A percentile compares a stretch with the other conserved stretches of the same genome.
Evolutionary conservation across 2,113 vertebrate genomes (phyloP).

Genomic region (Regulus satrapa): DNA sequence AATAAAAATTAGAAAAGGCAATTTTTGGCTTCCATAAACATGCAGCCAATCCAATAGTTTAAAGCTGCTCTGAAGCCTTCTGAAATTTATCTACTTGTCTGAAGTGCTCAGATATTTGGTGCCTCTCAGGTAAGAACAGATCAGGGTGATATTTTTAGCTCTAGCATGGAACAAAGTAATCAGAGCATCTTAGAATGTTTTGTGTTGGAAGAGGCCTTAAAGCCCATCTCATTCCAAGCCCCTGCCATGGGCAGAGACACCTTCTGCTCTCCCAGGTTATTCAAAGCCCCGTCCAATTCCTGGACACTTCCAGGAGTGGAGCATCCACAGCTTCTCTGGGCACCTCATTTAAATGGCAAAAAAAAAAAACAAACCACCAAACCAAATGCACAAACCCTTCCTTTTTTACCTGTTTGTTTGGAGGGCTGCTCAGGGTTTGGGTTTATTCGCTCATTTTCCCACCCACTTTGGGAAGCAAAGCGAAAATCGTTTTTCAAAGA

Average conservation of each 20-base stretch:
- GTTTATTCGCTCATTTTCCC: neutral
- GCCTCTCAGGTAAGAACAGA: neutral
- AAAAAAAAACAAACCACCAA: no score
- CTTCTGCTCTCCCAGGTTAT: neutral
- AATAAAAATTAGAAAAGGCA: fast-evolving
- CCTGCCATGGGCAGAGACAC: neutral
- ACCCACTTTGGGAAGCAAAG: neutral
- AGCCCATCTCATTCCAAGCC: neutral
- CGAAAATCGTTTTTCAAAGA: neutral
- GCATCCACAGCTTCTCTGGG: neutral
- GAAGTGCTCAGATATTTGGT: neutral
- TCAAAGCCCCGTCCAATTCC: neutral
- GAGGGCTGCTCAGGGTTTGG: neutral
- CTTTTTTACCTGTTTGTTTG: neutral
- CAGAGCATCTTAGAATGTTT: neutral
- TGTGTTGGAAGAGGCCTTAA: neutral
- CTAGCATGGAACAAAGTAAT: neutral
- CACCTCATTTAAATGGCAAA: neutral
- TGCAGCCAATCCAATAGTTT: neutral
- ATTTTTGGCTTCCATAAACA: neutral
- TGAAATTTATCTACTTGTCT: neutral
- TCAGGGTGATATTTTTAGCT: neutral
- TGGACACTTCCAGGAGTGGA: neutral
- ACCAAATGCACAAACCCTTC: neutral
- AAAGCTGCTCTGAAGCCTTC: neutral